phyloP scores from a whole-genome alignment of 2,113 vertebrate genomes.

The Rhipidura dahli region DNA sequence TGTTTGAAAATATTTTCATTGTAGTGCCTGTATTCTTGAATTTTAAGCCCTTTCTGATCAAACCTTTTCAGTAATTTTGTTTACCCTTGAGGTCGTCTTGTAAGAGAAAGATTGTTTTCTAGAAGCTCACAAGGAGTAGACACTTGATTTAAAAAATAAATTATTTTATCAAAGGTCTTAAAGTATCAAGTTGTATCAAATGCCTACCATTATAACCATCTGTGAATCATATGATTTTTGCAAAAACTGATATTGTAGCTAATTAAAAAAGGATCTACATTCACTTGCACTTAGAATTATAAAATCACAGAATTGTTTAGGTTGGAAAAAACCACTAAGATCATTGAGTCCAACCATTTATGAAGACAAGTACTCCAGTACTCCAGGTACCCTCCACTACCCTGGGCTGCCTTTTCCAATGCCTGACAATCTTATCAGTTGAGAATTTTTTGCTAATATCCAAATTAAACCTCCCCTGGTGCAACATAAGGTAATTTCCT shows the following conservation, averaged over 20 bases:
- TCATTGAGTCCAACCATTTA: neutral
- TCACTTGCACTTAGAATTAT: neutral
- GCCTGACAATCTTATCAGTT: neutral
- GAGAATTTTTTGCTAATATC: neutral
- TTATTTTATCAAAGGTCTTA: neutral
- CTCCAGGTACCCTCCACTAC: too few relatives aligned
- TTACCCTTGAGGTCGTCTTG: neutral
- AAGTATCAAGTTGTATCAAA: neutral
- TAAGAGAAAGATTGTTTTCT: neutral
- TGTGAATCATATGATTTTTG: neutral
- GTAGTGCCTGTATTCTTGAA: neutral
- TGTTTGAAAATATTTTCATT: neutral
- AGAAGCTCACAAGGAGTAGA: neutral
- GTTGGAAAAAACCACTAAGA: neutral
- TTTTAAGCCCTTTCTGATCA: neutral
- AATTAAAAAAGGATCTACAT: neutral
- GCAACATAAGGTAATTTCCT: neutral
- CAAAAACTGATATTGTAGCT: neutral
- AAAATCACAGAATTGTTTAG: neutral
- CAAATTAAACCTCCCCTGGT: neutral
- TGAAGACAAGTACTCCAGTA: accelerated
- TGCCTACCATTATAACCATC: neutral
- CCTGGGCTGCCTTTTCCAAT: neutral
- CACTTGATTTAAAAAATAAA: neutral
- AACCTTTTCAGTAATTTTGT: neutral